Evolutionary conservation across 2,888 invertebrate species (phyloP), one percentile per base, ranked within the genome.

Genomic region (Iphiclides podalirius): DNA sequence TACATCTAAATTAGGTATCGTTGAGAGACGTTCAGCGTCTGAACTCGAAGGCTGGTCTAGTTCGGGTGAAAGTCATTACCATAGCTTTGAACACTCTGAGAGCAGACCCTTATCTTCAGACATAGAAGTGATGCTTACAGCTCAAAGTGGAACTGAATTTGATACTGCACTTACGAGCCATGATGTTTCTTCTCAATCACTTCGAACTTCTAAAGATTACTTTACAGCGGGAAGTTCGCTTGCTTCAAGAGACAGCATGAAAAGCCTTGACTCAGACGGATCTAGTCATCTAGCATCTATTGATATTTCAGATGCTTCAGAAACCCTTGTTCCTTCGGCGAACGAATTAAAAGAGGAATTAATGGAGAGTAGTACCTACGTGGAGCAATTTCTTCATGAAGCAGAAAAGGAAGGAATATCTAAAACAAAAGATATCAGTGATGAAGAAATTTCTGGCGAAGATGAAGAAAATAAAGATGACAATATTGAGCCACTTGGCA

Each of bases 281-380:
- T 96, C 96, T 0, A 96, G 96, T 12, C 94, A 96, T 75, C 89
- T 97, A 49, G 96, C 94, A 0, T 96, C 96, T 68, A 92, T 96
- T 55, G 97, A 97, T 81, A 93, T 96, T 28, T 97, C 97, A 23
- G 98, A 98, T 77, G 90, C 94, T 16, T 97, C 97, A 0, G 98
- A 98, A 84, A 98, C 98, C 1, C 81, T 98, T 6, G 94, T 98
- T 7, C 96, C 97, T 9, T 97, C 98, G 1, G 94, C 95, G 6
- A 93, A 94, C 68, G 96, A 96, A 73, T 79, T 94, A 40, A 93
- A 94, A 68, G 93, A 93, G 62, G 94, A 94, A 62, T 90, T 94
- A 54, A 91, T 93, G 63, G 92, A 92, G 57, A 90, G 90, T 53
- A 90, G 90, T 55, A 91, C 90, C 20, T 90, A 91, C 38, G 90